phyloP scores from a whole-genome alignment of 2,888 invertebrate genomes.

The Pyrrhia umbra region DNA sequence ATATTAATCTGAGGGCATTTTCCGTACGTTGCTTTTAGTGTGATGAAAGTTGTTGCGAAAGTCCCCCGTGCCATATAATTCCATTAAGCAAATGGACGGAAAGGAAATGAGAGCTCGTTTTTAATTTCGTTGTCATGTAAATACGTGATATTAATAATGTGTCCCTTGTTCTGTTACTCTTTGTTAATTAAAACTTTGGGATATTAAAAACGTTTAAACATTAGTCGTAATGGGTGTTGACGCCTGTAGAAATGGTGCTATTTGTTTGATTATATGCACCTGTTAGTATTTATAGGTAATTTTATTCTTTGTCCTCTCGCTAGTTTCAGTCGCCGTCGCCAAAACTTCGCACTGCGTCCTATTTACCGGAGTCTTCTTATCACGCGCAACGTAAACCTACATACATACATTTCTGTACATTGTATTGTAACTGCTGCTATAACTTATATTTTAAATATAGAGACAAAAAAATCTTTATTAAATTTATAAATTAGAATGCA shows the following conservation, averaged over 20 bases:
- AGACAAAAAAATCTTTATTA: too few species aligned
- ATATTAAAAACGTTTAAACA: slow-evolving; percentile 63
- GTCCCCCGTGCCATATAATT: slow-evolving; percentile 87
- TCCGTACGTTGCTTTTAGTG: slow-evolving; percentile 88
- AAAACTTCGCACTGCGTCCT: background rate
- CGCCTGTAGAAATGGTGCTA: slow-evolving; percentile 16
- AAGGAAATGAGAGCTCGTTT: slow-evolving; percentile 87
- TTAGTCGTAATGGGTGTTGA: slow-evolving; percentile 52
- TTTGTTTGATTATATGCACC: too few species aligned
- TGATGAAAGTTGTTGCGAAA: slow-evolving; percentile 87
- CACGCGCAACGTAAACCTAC: background rate
- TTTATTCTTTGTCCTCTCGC: background rate
- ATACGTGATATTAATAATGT: slow-evolving; percentile 81
- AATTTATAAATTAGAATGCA: too few species aligned
- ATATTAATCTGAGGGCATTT: slow-evolving; percentile 87
- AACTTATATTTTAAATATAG: too few species aligned
- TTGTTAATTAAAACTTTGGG: slow-evolving; percentile 74
- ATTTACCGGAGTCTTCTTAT: slow-evolving; percentile 2
- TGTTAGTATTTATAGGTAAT: background rate
- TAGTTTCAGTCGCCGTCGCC: slow-evolving; percentile 3
- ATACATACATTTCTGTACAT: background rate
- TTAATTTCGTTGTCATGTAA: slow-evolving; percentile 87
- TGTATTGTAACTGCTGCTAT: too few species aligned
- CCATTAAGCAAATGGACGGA: slow-evolving; percentile 88
- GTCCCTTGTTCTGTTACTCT: slow-evolving; percentile 74